These are phyloP conservation scores for Stenodera caucasica DNA, from an alignment of 2,888 invertebrate species.

Conservation along the genomic window DNA sequence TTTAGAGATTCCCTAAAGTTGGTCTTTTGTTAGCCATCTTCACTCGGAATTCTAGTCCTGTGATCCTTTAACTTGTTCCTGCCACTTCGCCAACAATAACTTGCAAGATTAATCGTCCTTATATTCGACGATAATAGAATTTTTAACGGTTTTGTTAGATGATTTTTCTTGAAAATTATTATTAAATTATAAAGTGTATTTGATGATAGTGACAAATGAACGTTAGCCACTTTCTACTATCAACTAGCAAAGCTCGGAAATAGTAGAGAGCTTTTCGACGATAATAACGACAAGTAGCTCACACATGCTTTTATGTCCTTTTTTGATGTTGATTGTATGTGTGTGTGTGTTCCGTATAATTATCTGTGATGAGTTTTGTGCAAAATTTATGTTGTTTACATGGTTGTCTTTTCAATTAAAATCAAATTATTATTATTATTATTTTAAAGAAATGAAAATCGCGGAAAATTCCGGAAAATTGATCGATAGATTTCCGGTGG, in stretches of 20 bases:
- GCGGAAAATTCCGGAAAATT: background rate
- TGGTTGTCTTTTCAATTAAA: too few relatives aligned
- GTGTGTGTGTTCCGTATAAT: slow-evolving; percentile 15
- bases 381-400: slow-evolving; percentile 52
- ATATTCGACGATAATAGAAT: too few relatives aligned
- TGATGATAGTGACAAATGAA: slow-evolving; percentile 31
- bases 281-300: slow-evolving; percentile 55
- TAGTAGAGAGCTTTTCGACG: slow-evolving; percentile 52
- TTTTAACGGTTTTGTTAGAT: too few relatives aligned
- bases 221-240: slow-evolving; percentile 18
- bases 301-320: slow-evolving; percentile 51
- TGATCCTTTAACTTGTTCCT: slow-evolving; percentile 11
- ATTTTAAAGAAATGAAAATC: too few relatives aligned
- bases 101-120: background rate
- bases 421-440: slow-evolving; percentile 32
- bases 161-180: too few relatives aligned
- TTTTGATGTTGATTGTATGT: slow-evolving; percentile 49
- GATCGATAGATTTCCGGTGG: slow-evolving; percentile 29
- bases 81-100: slow-evolving; percentile 40
- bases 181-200: too few relatives aligned
- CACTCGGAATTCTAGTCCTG: background rate
- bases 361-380: slow-evolving; percentile 42
- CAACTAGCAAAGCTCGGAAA: slow-evolving; percentile 43
- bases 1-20: background rate
- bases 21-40: background rate